Conservation (phyloP, 1,140 invertebrate species). For the Nixonia krombeini region DNA sequence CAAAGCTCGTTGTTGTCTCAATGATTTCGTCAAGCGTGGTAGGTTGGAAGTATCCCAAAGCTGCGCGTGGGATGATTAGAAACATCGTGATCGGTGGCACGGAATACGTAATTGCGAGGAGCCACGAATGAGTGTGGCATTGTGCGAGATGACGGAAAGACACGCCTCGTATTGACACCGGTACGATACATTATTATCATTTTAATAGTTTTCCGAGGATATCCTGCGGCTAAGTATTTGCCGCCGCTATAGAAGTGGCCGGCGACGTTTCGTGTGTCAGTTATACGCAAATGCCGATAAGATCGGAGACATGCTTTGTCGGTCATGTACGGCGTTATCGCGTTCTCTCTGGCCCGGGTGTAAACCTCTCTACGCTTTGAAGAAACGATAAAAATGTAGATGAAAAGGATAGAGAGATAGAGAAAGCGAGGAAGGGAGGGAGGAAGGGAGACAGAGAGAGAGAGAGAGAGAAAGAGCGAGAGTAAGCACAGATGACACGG, state of each 20-base stretch:
- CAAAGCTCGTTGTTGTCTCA: conserved; percentile 14
- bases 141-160: no score
- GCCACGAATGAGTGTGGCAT: no score
- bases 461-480: no score
- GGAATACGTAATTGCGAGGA: no score
- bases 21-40: conserved; percentile 15
- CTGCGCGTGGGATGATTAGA: no score
- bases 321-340: conserved; percentile 44
- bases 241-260: conserved; percentile 46
- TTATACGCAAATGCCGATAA: conserved; percentile 51
- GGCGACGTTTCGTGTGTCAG: conserved; percentile 49
- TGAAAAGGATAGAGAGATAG: conserved; percentile 32
- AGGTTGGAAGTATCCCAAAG: no score
- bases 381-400: conserved; percentile 46
- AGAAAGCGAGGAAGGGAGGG: no score
- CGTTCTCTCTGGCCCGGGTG: conserved; percentile 23
- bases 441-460: no score
- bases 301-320: conserved; percentile 31
- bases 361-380: conserved; percentile 28
- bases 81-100: no score
- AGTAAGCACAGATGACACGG: no score
- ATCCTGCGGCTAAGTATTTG: conserved; percentile 6
- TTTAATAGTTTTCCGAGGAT: neutral
- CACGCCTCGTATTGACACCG: no score
- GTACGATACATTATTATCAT: no score